A percentile compares a stretch with the other conserved stretches of the same genome.
Conservation (phyloP, 2,113 vertebrate genomes). For the Oenanthe melanoleuca region DNA sequence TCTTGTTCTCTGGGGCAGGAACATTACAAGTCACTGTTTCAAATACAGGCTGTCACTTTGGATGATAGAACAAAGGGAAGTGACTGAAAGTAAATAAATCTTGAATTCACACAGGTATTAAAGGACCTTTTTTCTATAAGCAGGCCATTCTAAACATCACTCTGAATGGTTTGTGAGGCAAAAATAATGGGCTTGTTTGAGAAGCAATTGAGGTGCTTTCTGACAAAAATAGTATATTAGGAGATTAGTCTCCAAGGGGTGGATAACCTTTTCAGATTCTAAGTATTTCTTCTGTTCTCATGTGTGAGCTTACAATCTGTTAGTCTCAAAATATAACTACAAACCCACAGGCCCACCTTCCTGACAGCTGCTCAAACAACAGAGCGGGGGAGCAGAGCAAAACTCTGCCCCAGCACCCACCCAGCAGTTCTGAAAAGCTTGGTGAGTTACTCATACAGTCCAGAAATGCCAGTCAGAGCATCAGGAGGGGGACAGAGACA, state of each 20-base stretch:
- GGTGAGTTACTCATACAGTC: slow-evolving; percentile 50
- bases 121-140: slow-evolving; percentile 53
- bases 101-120: slow-evolving; percentile 54
- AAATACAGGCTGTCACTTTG: slow-evolving; percentile 34
- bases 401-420: neutral
- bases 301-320: slow-evolving; percentile 64
- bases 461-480: slow-evolving; percentile 34
- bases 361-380: slow-evolving; percentile 71
- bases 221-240: slow-evolving; percentile 70
- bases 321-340: slow-evolving; percentile 70
- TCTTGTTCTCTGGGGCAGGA: neutral
- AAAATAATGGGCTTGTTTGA: slow-evolving; percentile 65
- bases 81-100: slow-evolving; percentile 58
- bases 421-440: slow-evolving; percentile 60
- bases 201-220: slow-evolving; percentile 68
- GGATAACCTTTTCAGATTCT: slow-evolving; percentile 70
- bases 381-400: slow-evolving; percentile 42
- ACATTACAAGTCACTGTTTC: slow-evolving; percentile 14
- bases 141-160: slow-evolving; percentile 66
- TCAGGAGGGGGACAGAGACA: neutral
- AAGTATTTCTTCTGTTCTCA: slow-evolving; percentile 65
- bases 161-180: slow-evolving; percentile 60
- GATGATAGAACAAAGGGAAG: slow-evolving; percentile 39
- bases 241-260: slow-evolving; percentile 71
- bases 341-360: slow-evolving; percentile 65